phyloP scores from a whole-genome alignment of 2,888 invertebrate genomes.

The Chrysopilus asiliformis region DNA sequence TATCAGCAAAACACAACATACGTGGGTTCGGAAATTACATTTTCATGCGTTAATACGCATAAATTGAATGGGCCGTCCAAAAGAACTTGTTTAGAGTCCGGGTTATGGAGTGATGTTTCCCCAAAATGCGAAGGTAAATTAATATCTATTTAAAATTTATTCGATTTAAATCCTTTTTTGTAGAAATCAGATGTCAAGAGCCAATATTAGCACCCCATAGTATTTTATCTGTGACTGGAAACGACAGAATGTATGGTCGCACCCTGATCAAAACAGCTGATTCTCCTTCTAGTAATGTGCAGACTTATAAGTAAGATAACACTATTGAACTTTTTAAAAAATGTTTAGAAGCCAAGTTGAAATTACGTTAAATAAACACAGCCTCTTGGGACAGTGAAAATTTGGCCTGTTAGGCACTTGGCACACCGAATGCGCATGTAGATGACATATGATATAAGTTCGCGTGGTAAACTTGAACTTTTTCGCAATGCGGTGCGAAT shows the following conservation, averaged over 20 bases:
- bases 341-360: too few relatives aligned
- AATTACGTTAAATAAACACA: too few relatives aligned
- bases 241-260: constrained; percentile 78
- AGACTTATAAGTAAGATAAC: constrained; percentile 61
- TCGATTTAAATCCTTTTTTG: constrained; percentile 13
- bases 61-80: constrained; percentile 60
- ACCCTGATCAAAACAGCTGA: constrained; percentile 66
- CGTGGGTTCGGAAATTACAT: constrained; percentile 64
- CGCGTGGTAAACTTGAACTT: too few relatives aligned
- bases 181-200: constrained; percentile 79
- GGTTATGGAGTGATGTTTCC: constrained; percentile 69
- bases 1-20: constrained; percentile 68
- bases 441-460: too few relatives aligned
- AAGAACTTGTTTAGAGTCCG: constrained; percentile 58
- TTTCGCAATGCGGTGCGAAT: too few relatives aligned
- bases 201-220: constrained; percentile 73
- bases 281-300: constrained; percentile 48
- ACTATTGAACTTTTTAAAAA: too few relatives aligned
- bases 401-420: too few relatives aligned
- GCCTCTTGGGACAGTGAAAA: too few relatives aligned
- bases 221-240: constrained; percentile 77
- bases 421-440: too few relatives aligned
- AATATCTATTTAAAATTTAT: constrained; percentile 41
- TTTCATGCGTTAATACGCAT: constrained; percentile 68
- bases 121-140: constrained; percentile 63